Evolutionary conservation across 23 tunicate genomes (phyloP), one percentile per base, ranked within the genome.

Genomic region (Clavelina lepadiformis): DNA sequence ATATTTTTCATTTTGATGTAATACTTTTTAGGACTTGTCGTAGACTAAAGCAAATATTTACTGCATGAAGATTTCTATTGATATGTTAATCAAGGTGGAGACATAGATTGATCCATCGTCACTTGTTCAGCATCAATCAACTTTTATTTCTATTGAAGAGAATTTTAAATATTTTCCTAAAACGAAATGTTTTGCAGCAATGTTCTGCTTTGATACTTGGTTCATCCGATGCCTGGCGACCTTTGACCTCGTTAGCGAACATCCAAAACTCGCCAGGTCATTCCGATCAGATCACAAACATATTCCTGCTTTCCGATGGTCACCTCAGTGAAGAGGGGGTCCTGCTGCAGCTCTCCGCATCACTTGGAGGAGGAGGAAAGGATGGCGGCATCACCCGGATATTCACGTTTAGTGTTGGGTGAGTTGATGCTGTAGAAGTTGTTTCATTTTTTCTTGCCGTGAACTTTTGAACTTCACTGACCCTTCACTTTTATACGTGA

Each of bases 261-360:
- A 26, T 76, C 24, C 72, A 35, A 20, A 5, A 38, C 45, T 38
- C 44, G 20, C 18, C 47, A 2, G 59, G 7, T 54, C 33, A 56
- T 2, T 19, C 19, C 28, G 34, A 56, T 1, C 5, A 25, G 47
- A 31, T 76, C 29, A 54, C 73, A 21, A 84, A 84, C 47, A 31
- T 84, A 24, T 84, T 76, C 38, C 61, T 84, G 63, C 5, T 84
- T 35, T 76, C 83, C n/a, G 93, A 84, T 55, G 93, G 93, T 52
- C 83, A 70, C 25, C 52, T 84, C 55, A 38, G 62, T 32, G 83
- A 84, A 24, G 77, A 69, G 35, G 34, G 44, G 5, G 51, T 72
- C 56, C 36, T 64, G 0, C 52, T 84, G 13, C 61, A 63, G 41
- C 1, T 84, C 1, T 59, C 78, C n/a, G 5, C 51, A n/a, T 35